A percentile compares a stretch with the other conserved stretches of the same genome.
These are phyloP conservation scores for Fabriciana adippe DNA, from an alignment of 2,888 invertebrate genomes.

Conservation along the genomic window DNA sequence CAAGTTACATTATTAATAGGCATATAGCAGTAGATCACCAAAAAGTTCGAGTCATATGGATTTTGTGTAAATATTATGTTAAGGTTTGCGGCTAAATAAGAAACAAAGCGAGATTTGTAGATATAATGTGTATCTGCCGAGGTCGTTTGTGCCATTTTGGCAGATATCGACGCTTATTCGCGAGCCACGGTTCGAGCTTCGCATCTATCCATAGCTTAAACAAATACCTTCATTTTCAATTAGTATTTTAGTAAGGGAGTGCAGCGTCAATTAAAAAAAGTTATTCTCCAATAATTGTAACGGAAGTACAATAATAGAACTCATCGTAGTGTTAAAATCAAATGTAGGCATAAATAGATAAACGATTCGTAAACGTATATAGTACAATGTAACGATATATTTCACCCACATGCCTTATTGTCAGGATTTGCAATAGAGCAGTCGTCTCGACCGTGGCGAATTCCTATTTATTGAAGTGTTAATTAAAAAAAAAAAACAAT, in stretches of 20 bases:
- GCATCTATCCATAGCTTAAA: too few relatives aligned
- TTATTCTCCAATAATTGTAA: too few relatives aligned
- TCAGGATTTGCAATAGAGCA: neutral
- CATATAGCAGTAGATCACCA: conserved; percentile 38
- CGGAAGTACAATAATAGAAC: too few relatives aligned
- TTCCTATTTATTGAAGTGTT: conserved; percentile 40
- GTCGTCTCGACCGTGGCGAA: conserved; percentile 27
- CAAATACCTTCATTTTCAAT: neutral
- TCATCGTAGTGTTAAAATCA: too few relatives aligned
- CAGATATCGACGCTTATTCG: conserved; percentile 18
- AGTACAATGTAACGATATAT: too few relatives aligned
- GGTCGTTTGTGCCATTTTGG: conserved; percentile 23
- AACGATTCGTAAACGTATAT: too few relatives aligned
- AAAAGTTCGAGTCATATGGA: conserved; percentile 39
- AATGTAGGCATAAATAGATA: too few relatives aligned
- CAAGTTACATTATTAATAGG: conserved; percentile 18
- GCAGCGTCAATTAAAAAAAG: too few relatives aligned
- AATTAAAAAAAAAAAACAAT: conserved; percentile 44
- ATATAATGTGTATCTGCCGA: conserved; percentile 26
- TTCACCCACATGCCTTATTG: too few relatives aligned
- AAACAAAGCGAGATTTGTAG: conserved; percentile 39
- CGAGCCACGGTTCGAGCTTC: conserved; percentile 10
- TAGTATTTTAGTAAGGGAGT: too few relatives aligned
- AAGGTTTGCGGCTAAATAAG: conserved; percentile 37
- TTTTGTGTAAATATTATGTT: conserved; percentile 41